Conservation (phyloP, 2,888 invertebrate species). For the Tineola bisselliella region DNA sequence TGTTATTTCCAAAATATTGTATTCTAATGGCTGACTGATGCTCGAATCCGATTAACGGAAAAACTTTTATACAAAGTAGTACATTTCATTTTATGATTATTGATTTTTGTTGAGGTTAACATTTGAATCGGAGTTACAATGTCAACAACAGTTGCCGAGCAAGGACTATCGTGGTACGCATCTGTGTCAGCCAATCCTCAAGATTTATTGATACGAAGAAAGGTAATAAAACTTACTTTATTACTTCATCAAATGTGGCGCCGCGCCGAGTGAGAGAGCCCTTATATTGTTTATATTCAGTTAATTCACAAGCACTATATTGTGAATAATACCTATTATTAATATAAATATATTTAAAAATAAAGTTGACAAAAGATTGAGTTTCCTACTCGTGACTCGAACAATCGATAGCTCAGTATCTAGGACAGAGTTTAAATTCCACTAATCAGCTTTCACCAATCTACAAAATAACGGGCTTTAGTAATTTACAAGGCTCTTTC, state of each 20-base stretch:
- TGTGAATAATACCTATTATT: not conserved
- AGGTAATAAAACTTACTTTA: slow-evolving; percentile 48
- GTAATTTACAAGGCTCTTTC: no score
- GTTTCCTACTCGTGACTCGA: no score
- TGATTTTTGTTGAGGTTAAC: slow-evolving; percentile 1
- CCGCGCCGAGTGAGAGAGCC: slow-evolving; percentile 23
- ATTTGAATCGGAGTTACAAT: slow-evolving; percentile 20
- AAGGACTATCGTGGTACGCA: slow-evolving; percentile 29
- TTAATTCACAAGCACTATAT: not conserved
- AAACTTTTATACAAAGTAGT: not conserved
- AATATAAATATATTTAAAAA: no score
- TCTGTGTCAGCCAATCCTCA: slow-evolving; percentile 32
- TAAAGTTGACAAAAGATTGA: no score
- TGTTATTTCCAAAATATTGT: not conserved
- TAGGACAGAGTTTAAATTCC: no score
- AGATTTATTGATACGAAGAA: slow-evolving; percentile 41
- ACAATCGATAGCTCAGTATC: no score
- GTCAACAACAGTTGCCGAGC: slow-evolving; percentile 27
- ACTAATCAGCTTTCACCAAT: no score
- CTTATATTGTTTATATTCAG: not conserved
- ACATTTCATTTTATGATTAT: not conserved
- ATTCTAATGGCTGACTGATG: not conserved
- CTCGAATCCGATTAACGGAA: no score
- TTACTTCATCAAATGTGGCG: slow-evolving; percentile 45
- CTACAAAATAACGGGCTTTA: no score